Conservation (phyloP, 2,888 invertebrate species). For the Poecilobothrus nobilitatus region DNA sequence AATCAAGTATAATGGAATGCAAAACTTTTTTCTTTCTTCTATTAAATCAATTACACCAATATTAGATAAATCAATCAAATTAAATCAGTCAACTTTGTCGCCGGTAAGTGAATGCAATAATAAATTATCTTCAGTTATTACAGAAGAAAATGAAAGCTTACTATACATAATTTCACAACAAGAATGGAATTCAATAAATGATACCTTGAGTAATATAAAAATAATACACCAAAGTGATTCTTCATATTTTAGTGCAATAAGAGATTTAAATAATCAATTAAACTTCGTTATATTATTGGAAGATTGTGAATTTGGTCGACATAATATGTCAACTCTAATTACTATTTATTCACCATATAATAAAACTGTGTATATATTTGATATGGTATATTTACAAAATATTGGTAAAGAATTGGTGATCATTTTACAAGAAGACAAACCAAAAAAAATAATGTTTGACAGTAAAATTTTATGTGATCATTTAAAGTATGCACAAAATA, state of each 20-base stretch:
- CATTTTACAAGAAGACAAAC: slow-evolving; percentile 27
- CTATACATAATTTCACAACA: not conserved
- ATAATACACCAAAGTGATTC: slow-evolving; percentile 31
- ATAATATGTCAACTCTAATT: slow-evolving; percentile 26
- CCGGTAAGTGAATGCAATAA: not conserved
- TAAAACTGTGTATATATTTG: slow-evolving; percentile 29
- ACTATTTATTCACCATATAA: slow-evolving; percentile 25
- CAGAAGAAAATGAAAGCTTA: slow-evolving; percentile 16
- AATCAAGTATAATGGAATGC: slow-evolving; percentile 14
- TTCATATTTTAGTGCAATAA: slow-evolving; percentile 30
- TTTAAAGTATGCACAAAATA: slow-evolving; percentile 27
- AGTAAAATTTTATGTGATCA: slow-evolving; percentile 29
- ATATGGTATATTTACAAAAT: slow-evolving; percentile 28
- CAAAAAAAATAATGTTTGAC: slow-evolving; percentile 29
- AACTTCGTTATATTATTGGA: slow-evolving; percentile 28
- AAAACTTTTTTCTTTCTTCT: slow-evolving; percentile 19
- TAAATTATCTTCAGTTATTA: not conserved
- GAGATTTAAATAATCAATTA: slow-evolving; percentile 27
- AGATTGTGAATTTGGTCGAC: slow-evolving; percentile 28
- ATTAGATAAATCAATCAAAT: not conserved
- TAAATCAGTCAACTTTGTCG: too few relatives aligned
- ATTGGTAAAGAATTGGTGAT: slow-evolving; percentile 28
- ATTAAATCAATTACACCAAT: slow-evolving; percentile 10
- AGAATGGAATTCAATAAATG: slow-evolving; percentile 21
- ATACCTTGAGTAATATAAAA: slow-evolving; percentile 20